phyloP scores from a whole-genome alignment of 2,888 invertebrate genomes.

The Liopterus haemorrhoidalis region DNA sequence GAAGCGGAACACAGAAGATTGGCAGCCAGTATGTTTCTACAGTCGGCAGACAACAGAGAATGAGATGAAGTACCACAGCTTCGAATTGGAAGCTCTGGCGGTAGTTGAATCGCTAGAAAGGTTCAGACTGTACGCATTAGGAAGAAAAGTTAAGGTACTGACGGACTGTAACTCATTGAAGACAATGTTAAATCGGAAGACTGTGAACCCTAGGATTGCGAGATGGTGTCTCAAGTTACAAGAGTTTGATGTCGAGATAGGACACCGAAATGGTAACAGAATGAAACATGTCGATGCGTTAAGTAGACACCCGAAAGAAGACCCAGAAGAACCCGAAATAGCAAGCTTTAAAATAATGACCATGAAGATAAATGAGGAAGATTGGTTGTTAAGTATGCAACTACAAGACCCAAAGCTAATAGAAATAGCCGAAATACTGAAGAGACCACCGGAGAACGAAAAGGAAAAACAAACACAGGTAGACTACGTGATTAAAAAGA shows the following conservation, averaged over 20 bases:
- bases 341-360: no score
- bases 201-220: no score
- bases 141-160: constrained; percentile 21
- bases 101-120: constrained; percentile 20
- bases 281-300: constrained; percentile 39
- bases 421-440: no score
- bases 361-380: no score
- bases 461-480: no score
- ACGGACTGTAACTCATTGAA: constrained; percentile 28
- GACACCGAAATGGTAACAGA: constrained; percentile 24
- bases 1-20: not conserved
- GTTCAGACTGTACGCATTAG: constrained; percentile 23
- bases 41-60: constrained; percentile 24
- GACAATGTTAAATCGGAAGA: constrained; percentile 23
- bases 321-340: no score
- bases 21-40: constrained; percentile 27
- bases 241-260: constrained; percentile 24
- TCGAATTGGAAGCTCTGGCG: constrained; percentile 22
- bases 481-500: not conserved
- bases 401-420: not conserved
- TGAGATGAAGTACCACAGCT: constrained; percentile 22
- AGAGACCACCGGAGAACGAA: not conserved
- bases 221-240: constrained; percentile 26
- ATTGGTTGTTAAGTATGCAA: not conserved
- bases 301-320: no score